A percentile compares a stretch with the other conserved stretches of the same genome.
These are phyloP conservation scores for Cephus runcator DNA, from an alignment of 2,888 invertebrate genomes.

Conservation along the genomic window DNA sequence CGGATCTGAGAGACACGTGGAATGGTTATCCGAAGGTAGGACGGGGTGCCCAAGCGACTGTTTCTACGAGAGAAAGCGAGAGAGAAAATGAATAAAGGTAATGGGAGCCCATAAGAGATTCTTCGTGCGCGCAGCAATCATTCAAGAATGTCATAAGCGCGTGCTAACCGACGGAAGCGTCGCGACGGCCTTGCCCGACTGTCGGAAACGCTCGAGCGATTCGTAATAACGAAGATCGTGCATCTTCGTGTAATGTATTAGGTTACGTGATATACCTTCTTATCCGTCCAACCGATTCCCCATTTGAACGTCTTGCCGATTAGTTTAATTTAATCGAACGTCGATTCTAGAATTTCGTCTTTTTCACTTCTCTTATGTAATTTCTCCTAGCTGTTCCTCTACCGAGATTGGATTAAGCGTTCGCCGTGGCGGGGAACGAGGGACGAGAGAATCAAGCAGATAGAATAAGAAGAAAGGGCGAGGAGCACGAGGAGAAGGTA, in stretches of 20 bases:
- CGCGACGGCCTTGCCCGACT: neutral
- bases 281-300: too few relatives aligned
- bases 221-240: too few relatives aligned
- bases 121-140: slow-evolving; percentile 40
- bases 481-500: neutral
- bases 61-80: slow-evolving; percentile 14
- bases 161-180: slow-evolving; percentile 1
- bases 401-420: too few relatives aligned
- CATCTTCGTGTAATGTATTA: too few relatives aligned
- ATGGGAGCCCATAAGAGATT: slow-evolving; percentile 38
- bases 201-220: too few relatives aligned
- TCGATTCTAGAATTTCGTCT: too few relatives aligned
- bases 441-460: neutral
- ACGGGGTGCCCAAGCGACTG: slow-evolving; percentile 20
- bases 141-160: slow-evolving; percentile 46
- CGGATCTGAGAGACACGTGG: neutral
- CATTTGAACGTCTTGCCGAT: too few relatives aligned
- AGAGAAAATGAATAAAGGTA: slow-evolving; percentile 17
- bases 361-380: too few relatives aligned
- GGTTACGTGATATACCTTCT: too few relatives aligned
- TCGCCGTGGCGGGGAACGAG: neutral
- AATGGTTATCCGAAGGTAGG: slow-evolving; percentile 15
- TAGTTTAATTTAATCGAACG: too few relatives aligned
- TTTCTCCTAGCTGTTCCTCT: too few relatives aligned
- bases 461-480: neutral